Conservation (phyloP, 2,888 invertebrate species). For the Lasioglossum oenotherae region DNA sequence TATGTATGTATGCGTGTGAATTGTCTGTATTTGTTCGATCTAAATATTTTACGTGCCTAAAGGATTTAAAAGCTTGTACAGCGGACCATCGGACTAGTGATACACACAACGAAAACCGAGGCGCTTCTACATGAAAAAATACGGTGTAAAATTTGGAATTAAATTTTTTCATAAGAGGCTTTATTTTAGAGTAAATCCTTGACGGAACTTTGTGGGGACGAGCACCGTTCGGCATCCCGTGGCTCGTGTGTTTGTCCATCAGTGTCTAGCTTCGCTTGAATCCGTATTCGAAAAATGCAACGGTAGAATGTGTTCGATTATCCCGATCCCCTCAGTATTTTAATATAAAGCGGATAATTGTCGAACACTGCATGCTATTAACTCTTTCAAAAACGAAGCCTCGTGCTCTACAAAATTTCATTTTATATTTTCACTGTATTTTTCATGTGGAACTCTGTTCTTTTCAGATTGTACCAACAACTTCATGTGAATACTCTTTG, state of each 20-base stretch:
- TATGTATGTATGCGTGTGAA: background rate
- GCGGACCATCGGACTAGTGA: background rate
- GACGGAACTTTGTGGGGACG: background rate
- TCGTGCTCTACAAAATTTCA: background rate
- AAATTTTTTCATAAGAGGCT: constrained; percentile 9
- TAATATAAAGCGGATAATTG: background rate
- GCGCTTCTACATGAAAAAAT: constrained; percentile 11
- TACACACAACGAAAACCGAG: background rate
- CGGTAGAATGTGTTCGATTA: background rate
- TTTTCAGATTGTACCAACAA: background rate
- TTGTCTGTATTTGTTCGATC: background rate
- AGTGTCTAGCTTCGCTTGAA: too few relatives aligned
- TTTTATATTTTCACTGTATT: background rate
- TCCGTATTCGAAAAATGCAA: background rate
- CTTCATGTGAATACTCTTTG: background rate
- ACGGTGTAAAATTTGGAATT: background rate
- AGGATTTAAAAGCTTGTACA: constrained; percentile 10
- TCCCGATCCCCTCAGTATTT: background rate
- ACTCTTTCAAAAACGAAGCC: background rate
- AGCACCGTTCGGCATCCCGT: background rate
- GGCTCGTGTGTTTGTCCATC: background rate
- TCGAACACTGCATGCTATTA: background rate
- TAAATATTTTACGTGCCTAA: constrained; percentile 5
- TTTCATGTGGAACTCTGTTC: background rate
- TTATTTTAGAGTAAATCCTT: background rate